Percentiles rank a stretch among this genome's conserved stretches.
Conservation (phyloP, 2,888 invertebrate species). For the Aspidiotus rigidus region DNA sequence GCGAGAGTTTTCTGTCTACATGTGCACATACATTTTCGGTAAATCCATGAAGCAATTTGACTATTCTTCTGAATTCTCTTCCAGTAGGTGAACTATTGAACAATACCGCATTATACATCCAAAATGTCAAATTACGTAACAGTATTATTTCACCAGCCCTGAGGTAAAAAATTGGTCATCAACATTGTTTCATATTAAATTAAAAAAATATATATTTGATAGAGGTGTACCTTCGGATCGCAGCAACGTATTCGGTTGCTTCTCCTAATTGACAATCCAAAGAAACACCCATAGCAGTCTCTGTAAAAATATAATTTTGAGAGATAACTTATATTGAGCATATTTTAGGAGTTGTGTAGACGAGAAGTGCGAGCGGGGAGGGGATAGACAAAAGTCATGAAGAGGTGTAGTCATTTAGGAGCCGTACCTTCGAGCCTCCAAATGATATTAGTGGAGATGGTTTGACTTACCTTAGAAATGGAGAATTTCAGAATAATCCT, state of each 20-base stretch:
- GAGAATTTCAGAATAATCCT: no score
- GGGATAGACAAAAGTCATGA: no score
- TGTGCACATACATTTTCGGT: constrained; percentile 36
- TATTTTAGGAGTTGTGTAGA: neutral
- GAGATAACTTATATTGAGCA: constrained; percentile 1
- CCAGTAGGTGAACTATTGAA: constrained; percentile 34
- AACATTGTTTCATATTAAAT: neutral
- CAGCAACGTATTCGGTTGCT: constrained; percentile 36
- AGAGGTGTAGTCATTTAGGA: no score
- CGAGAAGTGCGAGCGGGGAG: neutral
- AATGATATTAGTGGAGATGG: no score
- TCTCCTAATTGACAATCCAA: constrained; percentile 35
- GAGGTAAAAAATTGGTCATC: neutral
- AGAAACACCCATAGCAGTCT: constrained; percentile 36
- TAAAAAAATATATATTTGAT: neutral
- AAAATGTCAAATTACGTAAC: constrained; percentile 32
- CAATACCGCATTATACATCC: constrained; percentile 34
- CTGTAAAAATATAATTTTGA: no score
- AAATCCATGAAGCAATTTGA: constrained; percentile 35
- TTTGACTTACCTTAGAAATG: no score
- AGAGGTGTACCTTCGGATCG: constrained; percentile 34
- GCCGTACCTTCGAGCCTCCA: no score
- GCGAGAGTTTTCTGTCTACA: no score
- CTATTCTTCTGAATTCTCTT: constrained; percentile 32
- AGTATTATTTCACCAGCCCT: constrained; percentile 35